A percentile compares a stretch with the other conserved stretches of the same genome.
These are phyloP conservation scores for Brevimyrus niger DNA, from an alignment of 2,113 vertebrate species.

Conservation along the genomic window DNA sequence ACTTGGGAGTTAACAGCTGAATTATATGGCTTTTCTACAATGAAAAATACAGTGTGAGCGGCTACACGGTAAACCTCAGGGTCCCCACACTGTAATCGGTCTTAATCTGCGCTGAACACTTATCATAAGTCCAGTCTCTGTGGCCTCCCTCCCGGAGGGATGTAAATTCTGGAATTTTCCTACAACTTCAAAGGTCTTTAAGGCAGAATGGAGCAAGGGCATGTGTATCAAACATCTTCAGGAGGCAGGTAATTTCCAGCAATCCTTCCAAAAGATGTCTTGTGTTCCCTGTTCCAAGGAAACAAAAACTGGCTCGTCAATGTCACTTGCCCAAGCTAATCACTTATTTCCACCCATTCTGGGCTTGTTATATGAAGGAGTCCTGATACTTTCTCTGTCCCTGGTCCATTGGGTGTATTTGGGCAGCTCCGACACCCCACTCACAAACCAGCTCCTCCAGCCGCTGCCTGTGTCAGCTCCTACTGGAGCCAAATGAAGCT, in stretches of 20 bases:
- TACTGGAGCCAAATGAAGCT: not conserved
- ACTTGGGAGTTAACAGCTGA: slow-evolving; percentile 69
- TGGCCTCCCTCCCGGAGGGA: not conserved
- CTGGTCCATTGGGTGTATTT: not conserved
- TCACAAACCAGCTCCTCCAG: not conserved
- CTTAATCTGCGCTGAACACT: not conserved
- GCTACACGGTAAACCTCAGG: not conserved
- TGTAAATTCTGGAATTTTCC: not conserved
- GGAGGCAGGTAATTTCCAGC: not conserved
- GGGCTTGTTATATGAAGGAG: not conserved
- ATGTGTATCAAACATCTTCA: not conserved
- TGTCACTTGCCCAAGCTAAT: not conserved
- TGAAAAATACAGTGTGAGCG: slow-evolving; percentile 16
- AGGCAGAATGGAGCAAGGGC: not conserved
- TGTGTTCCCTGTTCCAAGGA: not conserved
- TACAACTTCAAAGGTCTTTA: not conserved
- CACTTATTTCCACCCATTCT: not conserved
- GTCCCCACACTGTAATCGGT: not conserved
- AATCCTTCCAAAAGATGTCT: not conserved
- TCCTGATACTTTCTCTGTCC: not conserved
- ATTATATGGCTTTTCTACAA: slow-evolving; percentile 62
- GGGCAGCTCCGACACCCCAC: not conserved
- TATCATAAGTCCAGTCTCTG: not conserved
- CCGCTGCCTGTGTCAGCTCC: not conserved
- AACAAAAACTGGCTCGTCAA: not conserved